Evolutionary conservation across 2,888 invertebrate genomes (phyloP), one percentile per base, ranked within the genome.

Genomic region (Cancer borealis): DNA sequence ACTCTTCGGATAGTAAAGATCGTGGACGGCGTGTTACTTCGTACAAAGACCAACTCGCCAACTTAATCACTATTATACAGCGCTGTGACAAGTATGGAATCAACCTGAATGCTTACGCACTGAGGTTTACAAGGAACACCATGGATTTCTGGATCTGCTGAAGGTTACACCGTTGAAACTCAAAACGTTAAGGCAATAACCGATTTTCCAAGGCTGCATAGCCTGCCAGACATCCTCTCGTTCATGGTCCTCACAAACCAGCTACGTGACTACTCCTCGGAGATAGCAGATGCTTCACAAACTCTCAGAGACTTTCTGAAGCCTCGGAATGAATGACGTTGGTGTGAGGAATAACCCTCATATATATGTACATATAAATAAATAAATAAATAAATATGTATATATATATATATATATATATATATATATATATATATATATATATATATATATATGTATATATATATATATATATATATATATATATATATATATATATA

Each of bases 121-220:
- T 79, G 30, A 39, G 6, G 21, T 87, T 88, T 45, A 45, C 39
- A 8, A 14, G 14, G n/a, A 54, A 12, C 14, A 45, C 3, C 3
- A 39, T 92, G 8, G 84, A 92, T 21, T 92, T 45, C 92, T 66
- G 91, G 26, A 39, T 39, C 39, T 39, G 39, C 39, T 39, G 39
- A 39, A 39, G 49, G 91, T 14, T 91, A 91, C 47, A n/a, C n/a
- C 3, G 60, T 60, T 3, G 39, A 39, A 1, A 39, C 39, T 39
- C 49, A 14, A n/a, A 95, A 93, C 89, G 73, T 94, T 10, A 66
- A 17, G 2, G 93, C 91, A 10, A 94, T 95, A 12, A 21, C 66
- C 46, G 88, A 92, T 0, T 39, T 39, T 39, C 39, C 39, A 39
- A 39, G 39, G 39, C 39, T 39, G 39, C 39, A 39, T 1, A 39